Evolutionary conservation across 2,888 invertebrate genomes (phyloP).

Genomic region (Ramazzottius varieornatus): DNA sequence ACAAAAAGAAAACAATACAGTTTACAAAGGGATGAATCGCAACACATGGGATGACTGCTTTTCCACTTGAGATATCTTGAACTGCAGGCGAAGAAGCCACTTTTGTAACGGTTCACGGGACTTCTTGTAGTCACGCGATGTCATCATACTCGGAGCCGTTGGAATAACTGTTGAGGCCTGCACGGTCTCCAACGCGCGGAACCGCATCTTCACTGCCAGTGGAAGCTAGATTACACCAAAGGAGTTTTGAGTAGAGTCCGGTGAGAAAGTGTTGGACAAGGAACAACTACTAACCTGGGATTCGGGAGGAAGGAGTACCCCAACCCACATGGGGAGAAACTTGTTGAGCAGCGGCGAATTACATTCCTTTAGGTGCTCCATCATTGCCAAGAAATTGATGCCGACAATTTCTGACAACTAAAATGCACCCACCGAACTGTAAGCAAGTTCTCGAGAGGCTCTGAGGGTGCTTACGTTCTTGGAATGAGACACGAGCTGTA

Average conservation of each 20-base stretch:
- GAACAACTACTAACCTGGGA: constrained; percentile 41
- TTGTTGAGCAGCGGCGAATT: constrained; percentile 72
- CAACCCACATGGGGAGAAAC: constrained; percentile 70
- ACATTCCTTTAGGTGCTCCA: constrained; percentile 80
- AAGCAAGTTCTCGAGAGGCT: too few species aligned
- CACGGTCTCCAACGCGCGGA: not conserved
- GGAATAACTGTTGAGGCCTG: not conserved
- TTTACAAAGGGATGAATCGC: constrained; percentile 1
- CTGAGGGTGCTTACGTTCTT: constrained; percentile 58
- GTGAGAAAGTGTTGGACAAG: too few species aligned
- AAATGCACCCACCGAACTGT: too few species aligned
- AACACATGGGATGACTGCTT: constrained; percentile 41
- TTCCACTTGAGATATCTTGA: constrained; percentile 94
- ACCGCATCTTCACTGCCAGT: not conserved
- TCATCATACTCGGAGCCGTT: not conserved
- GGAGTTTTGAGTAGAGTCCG: too few species aligned
- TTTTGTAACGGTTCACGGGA: constrained; percentile 24
- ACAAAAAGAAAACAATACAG: not conserved
- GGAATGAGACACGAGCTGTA: constrained; percentile 67
- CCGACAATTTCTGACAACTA: constrained; percentile 93
- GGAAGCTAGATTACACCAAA: not conserved
- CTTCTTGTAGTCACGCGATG: not conserved
- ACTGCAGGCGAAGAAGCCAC: constrained; percentile 72
- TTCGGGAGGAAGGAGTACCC: constrained; percentile 72
- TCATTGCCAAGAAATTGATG: constrained; percentile 69